These are phyloP conservation scores for Cyphomyrus discorhynchus DNA, from an alignment of 2,113 vertebrate species.

Conservation along the genomic window DNA sequence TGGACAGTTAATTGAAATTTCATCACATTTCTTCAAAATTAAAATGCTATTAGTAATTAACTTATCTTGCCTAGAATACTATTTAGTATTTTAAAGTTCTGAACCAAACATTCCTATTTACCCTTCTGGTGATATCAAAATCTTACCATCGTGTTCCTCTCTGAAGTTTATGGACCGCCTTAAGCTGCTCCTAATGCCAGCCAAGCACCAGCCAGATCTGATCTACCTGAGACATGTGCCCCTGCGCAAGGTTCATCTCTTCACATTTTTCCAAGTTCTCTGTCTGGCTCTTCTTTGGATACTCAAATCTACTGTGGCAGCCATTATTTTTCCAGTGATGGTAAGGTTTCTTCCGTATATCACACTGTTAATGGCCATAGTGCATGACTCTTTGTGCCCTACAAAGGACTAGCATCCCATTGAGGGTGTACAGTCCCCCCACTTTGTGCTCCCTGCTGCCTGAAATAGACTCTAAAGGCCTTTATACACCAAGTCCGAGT, in stretches of 20 bases:
- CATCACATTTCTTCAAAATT: background rate
- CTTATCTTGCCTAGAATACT: background rate
- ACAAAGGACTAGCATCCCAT: background rate
- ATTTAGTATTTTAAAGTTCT: background rate
- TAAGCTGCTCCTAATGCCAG: slow-evolving; percentile 91
- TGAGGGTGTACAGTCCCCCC: background rate
- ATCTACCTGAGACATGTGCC: slow-evolving; percentile 94
- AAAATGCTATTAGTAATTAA: background rate
- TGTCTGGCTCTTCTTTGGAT: slow-evolving; percentile 94
- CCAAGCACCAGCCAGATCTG: slow-evolving; percentile 95
- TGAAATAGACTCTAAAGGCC: background rate
- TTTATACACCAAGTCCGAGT: background rate
- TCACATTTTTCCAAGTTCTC: slow-evolving; percentile 88
- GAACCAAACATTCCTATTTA: background rate
- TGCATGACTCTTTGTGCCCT: background rate
- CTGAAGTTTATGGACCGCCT: slow-evolving; percentile 93
- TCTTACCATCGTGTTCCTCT: background rate
- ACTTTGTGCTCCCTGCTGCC: background rate
- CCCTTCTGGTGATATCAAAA: background rate
- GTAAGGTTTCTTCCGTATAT: slow-evolving; percentile 50
- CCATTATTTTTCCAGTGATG: slow-evolving; percentile 97
- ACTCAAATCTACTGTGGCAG: slow-evolving; percentile 97
- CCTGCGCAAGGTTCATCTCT: slow-evolving; percentile 87
- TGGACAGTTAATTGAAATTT: background rate
- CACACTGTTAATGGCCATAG: background rate